A percentile compares a stretch with the other conserved stretches of the same genome.
These are phyloP conservation scores for Tor tambroides DNA, from an alignment of 2,113 vertebrate species.

Conservation along the genomic window DNA sequence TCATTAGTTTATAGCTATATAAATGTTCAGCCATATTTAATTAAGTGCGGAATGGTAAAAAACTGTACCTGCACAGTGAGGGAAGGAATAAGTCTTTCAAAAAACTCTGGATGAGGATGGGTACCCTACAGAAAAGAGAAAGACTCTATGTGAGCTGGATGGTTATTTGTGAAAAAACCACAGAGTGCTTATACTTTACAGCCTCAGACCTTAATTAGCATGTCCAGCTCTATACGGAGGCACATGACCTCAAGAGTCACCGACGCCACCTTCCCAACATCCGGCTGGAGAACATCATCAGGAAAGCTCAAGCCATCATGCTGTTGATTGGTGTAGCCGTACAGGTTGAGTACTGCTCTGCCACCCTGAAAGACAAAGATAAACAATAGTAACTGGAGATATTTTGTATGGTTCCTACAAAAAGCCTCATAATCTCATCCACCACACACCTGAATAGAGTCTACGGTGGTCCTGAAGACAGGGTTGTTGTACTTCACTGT, in stretches of 20 bases:
- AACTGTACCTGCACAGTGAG: slow-evolving; percentile 70
- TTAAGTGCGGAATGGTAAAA: no score
- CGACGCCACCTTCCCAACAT: slow-evolving; percentile 78
- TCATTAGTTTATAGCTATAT: neutral
- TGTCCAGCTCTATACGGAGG: slow-evolving; percentile 83
- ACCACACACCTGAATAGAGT: slow-evolving; percentile 83
- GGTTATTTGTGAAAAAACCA: neutral
- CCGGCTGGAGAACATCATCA: slow-evolving; percentile 78
- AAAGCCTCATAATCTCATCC: neutral
- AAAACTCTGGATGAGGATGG: slow-evolving; percentile 80
- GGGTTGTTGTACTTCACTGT: slow-evolving; percentile 92
- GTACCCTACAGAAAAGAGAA: slow-evolving; percentile 68
- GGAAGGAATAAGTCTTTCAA: slow-evolving; percentile 75
- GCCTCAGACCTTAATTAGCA: slow-evolving; percentile 79
- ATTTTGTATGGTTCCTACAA: neutral
- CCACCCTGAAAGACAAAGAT: slow-evolving; percentile 78
- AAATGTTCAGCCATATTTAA: neutral
- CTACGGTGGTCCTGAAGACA: slow-evolving; percentile 86
- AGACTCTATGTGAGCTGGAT: neutral
- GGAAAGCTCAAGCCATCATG: slow-evolving; percentile 87
- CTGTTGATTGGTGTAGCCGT: slow-evolving; percentile 86
- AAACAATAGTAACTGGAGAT: neutral
- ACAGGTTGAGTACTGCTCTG: slow-evolving; percentile 83
- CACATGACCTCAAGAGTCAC: slow-evolving; percentile 87
- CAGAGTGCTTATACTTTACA: neutral